Evolutionary conservation across 1,140 invertebrate species (phyloP), one percentile per base, ranked within the genome.

Genomic region (Papilio dardanus): DNA sequence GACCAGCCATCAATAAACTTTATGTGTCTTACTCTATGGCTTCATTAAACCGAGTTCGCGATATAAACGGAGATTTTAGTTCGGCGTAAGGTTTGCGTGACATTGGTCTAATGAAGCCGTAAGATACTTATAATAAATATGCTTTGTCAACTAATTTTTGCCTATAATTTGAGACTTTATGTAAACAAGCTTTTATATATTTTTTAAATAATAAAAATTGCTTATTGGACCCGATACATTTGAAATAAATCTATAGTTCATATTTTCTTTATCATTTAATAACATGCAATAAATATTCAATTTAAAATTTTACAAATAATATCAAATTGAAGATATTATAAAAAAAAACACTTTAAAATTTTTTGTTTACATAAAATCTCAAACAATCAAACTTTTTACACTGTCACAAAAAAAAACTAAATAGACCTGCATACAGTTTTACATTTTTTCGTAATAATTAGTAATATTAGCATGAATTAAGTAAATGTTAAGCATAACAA

Each of bases 11-110:
- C 74, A 77, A 77, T 78, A 77, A 78, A 77, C 65, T 74, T 42
- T 71, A 80, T 80, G 68, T 86, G 83, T 87, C 85, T 86, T 90
- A n/a, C n/a, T n/a, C n/a, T n/a, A n/a, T n/a, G n/a, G n/a, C n/a
- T n/a, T n/a, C n/a, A n/a, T n/a, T n/a, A n/a, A n/a, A n/a, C n/a
- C n/a, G n/a, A n/a, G n/a, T n/a, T n/a, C n/a, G n/a, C n/a, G n/a
- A n/a, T n/a, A n/a, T n/a, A n/a, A n/a, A n/a, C n/a, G n/a, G n/a
- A n/a, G n/a, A n/a, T n/a, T n/a, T n/a, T n/a, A n/a, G n/a, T n/a
- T n/a, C n/a, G n/a, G n/a, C n/a, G n/a, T n/a, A n/a, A n/a, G n/a
- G n/a, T n/a, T n/a, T n/a, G n/a, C n/a, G n/a, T n/a, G n/a, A n/a
- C n/a, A n/a, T n/a, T n/a, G n/a, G n/a, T n/a, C n/a, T n/a, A n/a